Evolutionary conservation across 2,113 vertebrate species (phyloP).

Genomic region (Fukomys damarensis): DNA sequence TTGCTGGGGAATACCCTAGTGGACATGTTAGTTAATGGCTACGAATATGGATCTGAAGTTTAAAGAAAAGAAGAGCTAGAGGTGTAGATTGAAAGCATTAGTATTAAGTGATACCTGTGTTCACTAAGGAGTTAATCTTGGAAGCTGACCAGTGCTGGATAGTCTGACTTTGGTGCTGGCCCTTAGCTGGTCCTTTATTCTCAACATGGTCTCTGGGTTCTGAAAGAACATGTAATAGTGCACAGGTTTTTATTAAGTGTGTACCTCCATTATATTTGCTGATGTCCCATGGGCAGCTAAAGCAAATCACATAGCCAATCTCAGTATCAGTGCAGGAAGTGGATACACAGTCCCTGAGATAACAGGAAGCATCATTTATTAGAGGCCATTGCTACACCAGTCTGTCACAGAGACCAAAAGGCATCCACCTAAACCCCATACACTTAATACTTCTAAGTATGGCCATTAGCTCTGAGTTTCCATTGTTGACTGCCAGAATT

Average conservation of each 20-base stretch:
- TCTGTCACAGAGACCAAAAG: constrained; percentile 7
- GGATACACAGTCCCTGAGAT: neutral
- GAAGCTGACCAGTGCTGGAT: neutral
- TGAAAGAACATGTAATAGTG: neutral
- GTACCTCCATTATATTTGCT: neutral
- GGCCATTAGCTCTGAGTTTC: neutral
- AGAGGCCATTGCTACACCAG: neutral
- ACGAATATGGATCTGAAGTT: constrained; percentile 16
- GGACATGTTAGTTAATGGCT: neutral
- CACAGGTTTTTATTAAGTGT: neutral
- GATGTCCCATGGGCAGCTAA: neutral
- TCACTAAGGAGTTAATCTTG: neutral
- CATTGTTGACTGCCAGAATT: constrained; percentile 4
- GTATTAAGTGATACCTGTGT: neutral
- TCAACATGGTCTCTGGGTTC: neutral
- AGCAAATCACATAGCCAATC: neutral
- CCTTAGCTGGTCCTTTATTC: neutral
- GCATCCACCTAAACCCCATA: neutral
- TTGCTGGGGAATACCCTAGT: neutral
- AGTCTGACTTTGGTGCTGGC: neutral
- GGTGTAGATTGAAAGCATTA: constrained; percentile 2
- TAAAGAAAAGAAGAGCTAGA: constrained; percentile 3
- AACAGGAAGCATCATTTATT: constrained; percentile 28
- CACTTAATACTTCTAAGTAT: neutral
- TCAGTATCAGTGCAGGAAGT: neutral